These are phyloP conservation scores for Spisula subtruncata DNA, from an alignment of 2,888 invertebrate genomes.

Conservation along the genomic window DNA sequence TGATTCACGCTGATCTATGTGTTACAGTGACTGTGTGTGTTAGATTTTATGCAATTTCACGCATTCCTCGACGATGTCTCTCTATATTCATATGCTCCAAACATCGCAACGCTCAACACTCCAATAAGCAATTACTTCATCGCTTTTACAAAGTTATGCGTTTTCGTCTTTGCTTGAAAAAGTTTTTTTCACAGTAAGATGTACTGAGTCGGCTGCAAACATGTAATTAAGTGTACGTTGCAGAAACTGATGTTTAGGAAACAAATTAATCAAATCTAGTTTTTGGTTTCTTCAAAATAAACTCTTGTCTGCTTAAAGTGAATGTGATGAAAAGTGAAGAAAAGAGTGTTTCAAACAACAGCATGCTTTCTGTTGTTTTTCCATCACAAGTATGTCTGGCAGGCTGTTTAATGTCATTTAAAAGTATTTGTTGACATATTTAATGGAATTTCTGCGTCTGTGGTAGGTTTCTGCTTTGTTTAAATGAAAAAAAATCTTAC, in stretches of 20 bases:
- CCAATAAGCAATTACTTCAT: neutral
- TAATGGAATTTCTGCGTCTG: neutral
- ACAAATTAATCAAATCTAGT: slow-evolving; percentile 23
- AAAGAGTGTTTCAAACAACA: slow-evolving; percentile 2
- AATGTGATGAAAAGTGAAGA: slow-evolving; percentile 3
- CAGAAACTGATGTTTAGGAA: slow-evolving; percentile 6
- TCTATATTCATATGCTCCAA: neutral
- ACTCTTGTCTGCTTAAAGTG: neutral
- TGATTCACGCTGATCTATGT: neutral
- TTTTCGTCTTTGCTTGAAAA: neutral
- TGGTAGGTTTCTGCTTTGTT: slow-evolving; percentile 23
- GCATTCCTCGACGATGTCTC: neutral
- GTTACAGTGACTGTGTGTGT: neutral
- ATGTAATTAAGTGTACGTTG: slow-evolving; percentile 11
- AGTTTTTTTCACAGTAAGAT: neutral
- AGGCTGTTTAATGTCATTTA: slow-evolving; percentile 15
- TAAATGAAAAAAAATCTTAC: neutral
- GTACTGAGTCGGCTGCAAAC: neutral
- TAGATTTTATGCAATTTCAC: neutral
- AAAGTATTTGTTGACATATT: slow-evolving; percentile 18
- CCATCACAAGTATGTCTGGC: neutral
- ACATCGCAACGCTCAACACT: neutral
- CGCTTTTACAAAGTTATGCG: neutral
- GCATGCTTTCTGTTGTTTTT: slow-evolving; percentile 6
- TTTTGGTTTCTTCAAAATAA: slow-evolving; percentile 18